Evolutionary conservation across 1,140 invertebrate species (phyloP).

Genomic region (Papilio machaon): DNA sequence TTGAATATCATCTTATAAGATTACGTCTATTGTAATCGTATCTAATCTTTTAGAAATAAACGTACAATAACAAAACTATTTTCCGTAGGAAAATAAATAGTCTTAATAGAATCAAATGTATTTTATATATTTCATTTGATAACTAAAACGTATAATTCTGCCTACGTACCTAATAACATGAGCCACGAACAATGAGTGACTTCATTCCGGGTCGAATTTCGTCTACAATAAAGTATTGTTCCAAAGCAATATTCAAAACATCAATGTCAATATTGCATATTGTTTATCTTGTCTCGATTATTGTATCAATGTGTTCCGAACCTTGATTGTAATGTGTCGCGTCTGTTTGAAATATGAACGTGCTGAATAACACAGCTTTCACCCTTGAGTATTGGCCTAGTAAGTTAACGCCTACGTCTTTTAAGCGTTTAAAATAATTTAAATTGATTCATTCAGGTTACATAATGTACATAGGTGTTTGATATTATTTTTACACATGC

Average conservation of each 20-base stretch:
- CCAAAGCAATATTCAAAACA: conserved; percentile 6
- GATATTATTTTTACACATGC: too few species aligned
- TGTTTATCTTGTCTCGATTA: conserved; percentile 28
- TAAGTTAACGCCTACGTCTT: conserved; percentile 6
- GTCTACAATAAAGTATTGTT: conserved; percentile 29
- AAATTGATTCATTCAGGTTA: neutral
- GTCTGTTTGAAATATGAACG: conserved; percentile 11
- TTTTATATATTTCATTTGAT: neutral
- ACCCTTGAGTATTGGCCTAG: conserved; percentile 16
- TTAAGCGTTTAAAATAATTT: neutral
- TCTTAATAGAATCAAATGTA: too few species aligned
- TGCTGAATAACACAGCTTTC: neutral
- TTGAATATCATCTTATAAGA: neutral
- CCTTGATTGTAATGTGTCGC: conserved; percentile 16
- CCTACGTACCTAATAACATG: conserved; percentile 14
- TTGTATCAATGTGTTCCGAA: conserved; percentile 13
- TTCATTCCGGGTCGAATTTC: conserved; percentile 8
- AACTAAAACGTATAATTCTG: neutral
- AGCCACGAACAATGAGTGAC: conserved; percentile 29
- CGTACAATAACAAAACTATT: neutral
- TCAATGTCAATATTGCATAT: conserved; percentile 27
- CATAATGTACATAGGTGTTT: neutral
- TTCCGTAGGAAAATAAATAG: neutral
- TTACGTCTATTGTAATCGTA: neutral
- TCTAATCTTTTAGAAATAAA: too few species aligned